Evolutionary conservation across 2,888 invertebrate genomes (phyloP).

Genomic region (Lasioglossum lativentre): DNA sequence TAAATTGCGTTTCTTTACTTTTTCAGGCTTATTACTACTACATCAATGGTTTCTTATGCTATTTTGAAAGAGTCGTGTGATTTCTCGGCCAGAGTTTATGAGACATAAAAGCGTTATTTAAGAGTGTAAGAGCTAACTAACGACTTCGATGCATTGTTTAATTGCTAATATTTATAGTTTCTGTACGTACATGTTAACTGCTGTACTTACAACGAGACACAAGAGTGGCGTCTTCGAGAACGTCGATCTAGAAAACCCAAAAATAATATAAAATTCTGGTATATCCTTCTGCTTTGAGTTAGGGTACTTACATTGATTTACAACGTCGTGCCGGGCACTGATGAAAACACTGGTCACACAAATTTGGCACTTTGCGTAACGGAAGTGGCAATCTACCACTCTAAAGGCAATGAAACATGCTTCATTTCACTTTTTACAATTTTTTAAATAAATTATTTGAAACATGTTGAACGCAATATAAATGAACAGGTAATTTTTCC

Average conservation of each 20-base stretch:
- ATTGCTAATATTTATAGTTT: background rate
- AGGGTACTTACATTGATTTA: constrained; percentile 36
- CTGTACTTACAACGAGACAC: background rate
- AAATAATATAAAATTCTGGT: background rate
- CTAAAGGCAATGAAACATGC: background rate
- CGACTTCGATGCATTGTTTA: background rate
- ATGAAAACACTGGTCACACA: background rate
- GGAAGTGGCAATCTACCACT: background rate
- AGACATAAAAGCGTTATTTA: background rate
- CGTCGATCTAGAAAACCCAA: constrained; percentile 12
- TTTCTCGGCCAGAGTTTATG: background rate
- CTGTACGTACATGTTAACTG: constrained; percentile 22
- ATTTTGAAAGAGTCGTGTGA: background rate
- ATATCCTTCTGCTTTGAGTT: background rate
- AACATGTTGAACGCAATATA: too few relatives aligned
- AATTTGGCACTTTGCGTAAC: background rate
- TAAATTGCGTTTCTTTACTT: background rate
- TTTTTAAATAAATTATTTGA: too few relatives aligned
- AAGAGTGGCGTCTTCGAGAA: background rate
- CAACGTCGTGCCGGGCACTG: background rate
- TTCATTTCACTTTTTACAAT: constrained; percentile 20
- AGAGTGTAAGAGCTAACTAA: background rate
- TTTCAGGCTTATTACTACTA: background rate
- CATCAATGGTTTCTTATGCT: background rate
- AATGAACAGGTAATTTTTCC: too few relatives aligned